Conservation (phyloP, 2,888 invertebrate species). For the Hemithea aestivaria region DNA sequence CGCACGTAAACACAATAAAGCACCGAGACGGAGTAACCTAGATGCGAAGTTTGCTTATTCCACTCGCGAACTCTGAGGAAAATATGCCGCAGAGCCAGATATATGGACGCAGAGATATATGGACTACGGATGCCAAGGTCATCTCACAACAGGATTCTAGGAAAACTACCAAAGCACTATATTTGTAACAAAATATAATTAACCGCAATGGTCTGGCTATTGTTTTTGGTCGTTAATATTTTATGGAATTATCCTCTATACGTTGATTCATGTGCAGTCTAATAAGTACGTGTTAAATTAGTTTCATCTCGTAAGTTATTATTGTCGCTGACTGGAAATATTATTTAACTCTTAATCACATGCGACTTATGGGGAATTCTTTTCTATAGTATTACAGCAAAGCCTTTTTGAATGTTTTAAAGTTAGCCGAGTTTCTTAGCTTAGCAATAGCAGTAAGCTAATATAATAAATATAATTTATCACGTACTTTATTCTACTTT, state of each 20-base stretch:
- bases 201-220: conserved; percentile 31
- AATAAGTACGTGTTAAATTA: neutral
- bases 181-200: conserved; percentile 14
- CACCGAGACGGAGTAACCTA: conserved; percentile 68
- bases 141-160: conserved; percentile 20
- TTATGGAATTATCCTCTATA: conserved; percentile 14
- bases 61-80: conserved; percentile 46
- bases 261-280: neutral
- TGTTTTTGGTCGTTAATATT: conserved; percentile 25
- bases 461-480: too few relatives aligned
- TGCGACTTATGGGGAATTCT: too few relatives aligned
- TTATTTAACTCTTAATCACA: too few relatives aligned
- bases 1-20: conserved; percentile 77
- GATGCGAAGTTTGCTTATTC: conserved; percentile 65
- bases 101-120: conserved; percentile 35
- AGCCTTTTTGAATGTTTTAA: too few relatives aligned
- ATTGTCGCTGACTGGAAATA: too few relatives aligned
- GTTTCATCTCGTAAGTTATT: neutral
- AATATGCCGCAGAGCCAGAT: conserved; percentile 41
- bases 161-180: conserved; percentile 27
- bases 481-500: too few relatives aligned
- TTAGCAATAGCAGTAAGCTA: too few relatives aligned
- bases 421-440: too few relatives aligned
- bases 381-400: too few relatives aligned
- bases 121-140: conserved; percentile 40